Evolutionary conservation across 1,140 invertebrate species (phyloP), one percentile per base, ranked within the genome.

Genomic region (Battus philenor): DNA sequence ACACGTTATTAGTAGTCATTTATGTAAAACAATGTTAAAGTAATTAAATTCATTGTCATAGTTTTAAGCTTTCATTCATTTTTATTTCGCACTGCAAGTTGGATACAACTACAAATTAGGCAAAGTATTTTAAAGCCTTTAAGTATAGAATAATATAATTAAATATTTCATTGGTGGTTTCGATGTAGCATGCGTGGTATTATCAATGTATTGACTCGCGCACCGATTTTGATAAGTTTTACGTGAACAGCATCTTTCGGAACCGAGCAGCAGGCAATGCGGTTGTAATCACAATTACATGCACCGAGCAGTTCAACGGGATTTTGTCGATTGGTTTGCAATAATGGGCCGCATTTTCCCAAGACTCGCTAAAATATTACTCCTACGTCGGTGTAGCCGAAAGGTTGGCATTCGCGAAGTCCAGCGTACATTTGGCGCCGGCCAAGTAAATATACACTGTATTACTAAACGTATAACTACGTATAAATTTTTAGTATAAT

Each of bases 1-100:
- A 74, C 76, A 72, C 77, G 51, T 77, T 73, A 71, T 77, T 76
- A 76, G 77, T 84, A 81, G 77, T 79, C 70, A 80, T 80, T 76
- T 83, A 74, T 76, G 58, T 66, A 63, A 59, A 67, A 62, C 57
- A 55, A 68, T 76, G 68, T 73, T 74, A 62, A 68, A 65, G 63
- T 79, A 79, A 79, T 80, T 73, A 77, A 78, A 79, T 77, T 83
- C 70, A 83, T 80, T 74, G 75, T 83, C 73, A 81, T 83, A 83
- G 79, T 81, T 75, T 77, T 81, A 83, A 81, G 79, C 77, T 77
- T 73, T 76, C 60, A 54, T 69, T 57, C 72, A 69, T 78, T 81
- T 81, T 54, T 57, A 29, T 79, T 84, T 76, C 79, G 77, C 79
- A 80, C 76, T 76, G 67, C 60, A 62, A 71, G 73, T 74, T 68